phyloP scores from a whole-genome alignment of 2,113 vertebrate genomes.

The Gobio gobio region DNA sequence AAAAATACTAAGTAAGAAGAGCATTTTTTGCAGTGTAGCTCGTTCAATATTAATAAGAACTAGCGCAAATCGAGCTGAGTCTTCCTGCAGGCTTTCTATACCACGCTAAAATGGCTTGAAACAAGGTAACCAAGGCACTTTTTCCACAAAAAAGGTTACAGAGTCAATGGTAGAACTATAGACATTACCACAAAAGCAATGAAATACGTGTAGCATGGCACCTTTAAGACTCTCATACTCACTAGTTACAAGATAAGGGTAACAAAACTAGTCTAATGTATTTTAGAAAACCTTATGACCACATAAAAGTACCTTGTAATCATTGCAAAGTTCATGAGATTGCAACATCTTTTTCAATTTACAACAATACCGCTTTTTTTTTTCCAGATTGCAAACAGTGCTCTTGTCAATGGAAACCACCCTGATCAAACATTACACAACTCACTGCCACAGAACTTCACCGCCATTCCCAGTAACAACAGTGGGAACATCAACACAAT shows the following conservation, averaged over 20 bases:
- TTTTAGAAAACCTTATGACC: not conserved
- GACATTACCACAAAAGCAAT: too few species aligned
- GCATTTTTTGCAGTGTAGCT: too few species aligned
- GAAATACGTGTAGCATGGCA: too few species aligned
- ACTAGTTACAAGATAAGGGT: not conserved
- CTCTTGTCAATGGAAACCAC: conserved; percentile 56
- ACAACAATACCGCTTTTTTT: conserved; percentile 37
- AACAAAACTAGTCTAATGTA: not conserved
- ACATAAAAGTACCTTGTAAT: not conserved
- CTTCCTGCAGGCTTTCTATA: too few species aligned
- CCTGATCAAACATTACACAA: conserved; percentile 59
- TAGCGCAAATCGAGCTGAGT: too few species aligned
- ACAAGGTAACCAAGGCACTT: too few species aligned
- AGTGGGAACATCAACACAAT: conserved; percentile 47
- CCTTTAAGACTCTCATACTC: not conserved
- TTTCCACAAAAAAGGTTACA: too few species aligned
- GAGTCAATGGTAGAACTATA: too few species aligned
- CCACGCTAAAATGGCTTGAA: too few species aligned
- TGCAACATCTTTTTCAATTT: not conserved
- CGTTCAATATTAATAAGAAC: too few species aligned
- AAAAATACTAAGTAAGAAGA: too few species aligned
- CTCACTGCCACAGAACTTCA: conserved; percentile 16
- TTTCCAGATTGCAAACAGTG: conserved; percentile 55
- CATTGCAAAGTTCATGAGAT: not conserved
- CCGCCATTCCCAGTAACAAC: conserved; percentile 32